Conservation (phyloP, 2,797 vertebrate species). For the Nothura maculosa region DNA sequence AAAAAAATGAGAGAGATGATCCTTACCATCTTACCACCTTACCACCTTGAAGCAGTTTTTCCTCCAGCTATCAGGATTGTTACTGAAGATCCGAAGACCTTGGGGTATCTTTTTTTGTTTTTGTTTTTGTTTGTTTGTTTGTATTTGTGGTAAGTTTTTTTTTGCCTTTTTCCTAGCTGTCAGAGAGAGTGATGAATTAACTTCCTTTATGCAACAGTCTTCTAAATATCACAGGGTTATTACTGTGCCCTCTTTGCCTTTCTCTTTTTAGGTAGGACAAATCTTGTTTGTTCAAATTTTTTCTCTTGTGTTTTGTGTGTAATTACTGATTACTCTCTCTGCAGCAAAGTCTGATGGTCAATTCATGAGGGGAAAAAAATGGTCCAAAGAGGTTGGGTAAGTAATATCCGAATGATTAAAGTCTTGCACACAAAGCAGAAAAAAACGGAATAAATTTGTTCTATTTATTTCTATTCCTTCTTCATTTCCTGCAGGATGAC, state of each 20-base stretch:
- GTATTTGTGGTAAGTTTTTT: background rate
- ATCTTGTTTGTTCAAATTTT: background rate
- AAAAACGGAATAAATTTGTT: background rate
- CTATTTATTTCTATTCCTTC: background rate
- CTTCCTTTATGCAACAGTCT: background rate
- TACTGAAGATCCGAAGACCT: background rate
- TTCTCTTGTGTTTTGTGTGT: background rate
- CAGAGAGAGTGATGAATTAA: background rate
- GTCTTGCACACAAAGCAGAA: background rate
- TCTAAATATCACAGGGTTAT: background rate
- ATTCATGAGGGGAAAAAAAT: background rate
- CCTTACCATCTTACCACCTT: background rate
- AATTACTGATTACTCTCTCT: background rate
- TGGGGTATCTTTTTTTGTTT: too few relatives aligned
- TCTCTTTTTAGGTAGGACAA: background rate
- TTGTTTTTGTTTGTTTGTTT: too few relatives aligned
- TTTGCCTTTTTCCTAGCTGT: background rate
- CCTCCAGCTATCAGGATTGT: background rate
- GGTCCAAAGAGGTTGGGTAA: background rate
- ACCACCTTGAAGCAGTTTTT: background rate
- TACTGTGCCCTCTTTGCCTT: background rate
- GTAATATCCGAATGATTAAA: background rate
- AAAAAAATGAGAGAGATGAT: background rate
- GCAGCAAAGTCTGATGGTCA: background rate
- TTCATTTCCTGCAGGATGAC: background rate